These are phyloP conservation scores for Anorthoa munda DNA, from an alignment of 2,888 invertebrate genomes.

Conservation along the genomic window DNA sequence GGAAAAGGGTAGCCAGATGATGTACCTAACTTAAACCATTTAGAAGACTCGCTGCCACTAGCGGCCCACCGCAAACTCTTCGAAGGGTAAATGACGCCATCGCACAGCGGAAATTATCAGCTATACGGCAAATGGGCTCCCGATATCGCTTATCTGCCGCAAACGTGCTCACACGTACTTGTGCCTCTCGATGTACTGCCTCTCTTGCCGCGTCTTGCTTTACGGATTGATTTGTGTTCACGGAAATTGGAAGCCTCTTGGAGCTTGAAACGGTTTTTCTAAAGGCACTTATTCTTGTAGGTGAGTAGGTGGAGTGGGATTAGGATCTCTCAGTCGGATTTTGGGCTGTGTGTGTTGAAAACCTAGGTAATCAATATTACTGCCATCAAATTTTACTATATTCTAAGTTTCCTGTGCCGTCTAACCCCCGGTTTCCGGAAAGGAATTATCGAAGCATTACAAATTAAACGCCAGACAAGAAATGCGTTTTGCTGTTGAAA, in stretches of 20 bases:
- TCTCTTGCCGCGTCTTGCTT: slow-evolving; percentile 5
- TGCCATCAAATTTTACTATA: too few species aligned
- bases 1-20: too few species aligned
- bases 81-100: slow-evolving; percentile 83
- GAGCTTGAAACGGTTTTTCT: slow-evolving; percentile 32
- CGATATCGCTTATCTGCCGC: slow-evolving; percentile 83
- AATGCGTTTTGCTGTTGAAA: too few species aligned
- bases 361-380: not conserved
- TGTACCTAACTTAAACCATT: too few species aligned
- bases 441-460: too few species aligned
- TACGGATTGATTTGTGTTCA: slow-evolving; percentile 57
- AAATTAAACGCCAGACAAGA: too few species aligned
- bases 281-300: slow-evolving; percentile 6
- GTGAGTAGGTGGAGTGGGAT: slow-evolving; percentile 14
- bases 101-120: slow-evolving; percentile 85
- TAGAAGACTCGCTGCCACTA: not conserved
- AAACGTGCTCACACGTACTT: slow-evolving; percentile 70
- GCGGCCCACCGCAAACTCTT: slow-evolving; percentile 73
- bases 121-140: slow-evolving; percentile 82
- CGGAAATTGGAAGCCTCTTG: slow-evolving; percentile 54
- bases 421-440: too few species aligned
- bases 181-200: slow-evolving; percentile 42
- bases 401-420: too few species aligned
- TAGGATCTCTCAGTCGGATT: not conserved
- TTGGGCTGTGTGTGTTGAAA: not conserved